phyloP scores from a whole-genome alignment of 2,113 vertebrate species.

The Stictonetta naevosa region DNA sequence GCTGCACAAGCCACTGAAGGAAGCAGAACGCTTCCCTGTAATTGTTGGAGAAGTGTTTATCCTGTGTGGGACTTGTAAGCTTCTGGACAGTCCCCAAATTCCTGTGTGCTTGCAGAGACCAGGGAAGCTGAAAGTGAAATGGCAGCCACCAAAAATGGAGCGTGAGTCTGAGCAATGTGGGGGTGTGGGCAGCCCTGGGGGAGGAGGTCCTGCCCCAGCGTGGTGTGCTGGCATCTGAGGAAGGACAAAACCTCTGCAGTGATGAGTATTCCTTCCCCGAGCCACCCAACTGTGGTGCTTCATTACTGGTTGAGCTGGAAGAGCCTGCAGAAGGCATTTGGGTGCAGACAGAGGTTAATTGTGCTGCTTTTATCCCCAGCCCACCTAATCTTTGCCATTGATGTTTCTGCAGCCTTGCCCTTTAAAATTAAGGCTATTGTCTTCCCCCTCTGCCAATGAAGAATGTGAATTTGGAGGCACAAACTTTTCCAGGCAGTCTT shows the following conservation, averaged over 20 bases:
- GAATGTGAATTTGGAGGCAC: neutral
- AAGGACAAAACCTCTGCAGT: neutral
- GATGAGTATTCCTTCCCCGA: neutral
- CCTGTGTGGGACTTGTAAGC: neutral
- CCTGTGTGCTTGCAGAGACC: neutral
- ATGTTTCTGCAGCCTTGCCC: neutral
- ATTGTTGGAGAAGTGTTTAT: neutral
- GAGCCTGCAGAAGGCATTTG: neutral
- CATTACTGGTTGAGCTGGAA: neutral
- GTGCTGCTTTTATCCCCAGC: neutral
- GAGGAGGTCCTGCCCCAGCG: neutral
- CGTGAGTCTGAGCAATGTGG: neutral
- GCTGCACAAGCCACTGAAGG: neutral
- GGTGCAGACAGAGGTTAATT: neutral
- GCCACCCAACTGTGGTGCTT: neutral
- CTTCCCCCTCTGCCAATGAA: neutral
- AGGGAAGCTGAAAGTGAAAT: neutral
- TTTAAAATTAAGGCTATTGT: constrained; percentile 14
- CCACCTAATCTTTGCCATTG: neutral
- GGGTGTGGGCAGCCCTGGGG: neutral
- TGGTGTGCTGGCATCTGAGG: neutral
- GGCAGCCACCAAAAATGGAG: neutral
- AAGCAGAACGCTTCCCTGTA: neutral
- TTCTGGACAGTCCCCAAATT: neutral
- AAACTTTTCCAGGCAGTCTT: neutral